phyloP scores from a whole-genome alignment of 2,113 vertebrate genomes.

The Macrotus californicus region DNA sequence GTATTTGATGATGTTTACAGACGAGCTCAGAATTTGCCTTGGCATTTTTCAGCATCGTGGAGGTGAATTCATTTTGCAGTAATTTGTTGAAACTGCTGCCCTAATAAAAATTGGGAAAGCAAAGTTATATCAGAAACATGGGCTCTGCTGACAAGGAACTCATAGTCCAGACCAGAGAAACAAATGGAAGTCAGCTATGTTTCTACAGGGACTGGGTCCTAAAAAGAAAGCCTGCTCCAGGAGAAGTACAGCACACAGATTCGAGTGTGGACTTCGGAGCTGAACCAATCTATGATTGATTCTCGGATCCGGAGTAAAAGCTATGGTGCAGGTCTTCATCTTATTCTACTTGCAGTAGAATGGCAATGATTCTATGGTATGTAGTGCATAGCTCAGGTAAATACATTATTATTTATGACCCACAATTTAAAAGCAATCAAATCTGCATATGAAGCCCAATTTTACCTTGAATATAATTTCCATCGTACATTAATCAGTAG shows the following conservation, averaged over 20 bases:
- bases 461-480: not conserved
- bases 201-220: not conserved
- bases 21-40: not conserved
- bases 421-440: slow-evolving; percentile 2
- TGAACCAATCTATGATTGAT: not conserved
- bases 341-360: not conserved
- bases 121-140: not conserved
- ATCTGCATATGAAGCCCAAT: not conserved
- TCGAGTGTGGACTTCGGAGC: not conserved
- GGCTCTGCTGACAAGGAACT: not conserved
- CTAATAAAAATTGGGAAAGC: not conserved
- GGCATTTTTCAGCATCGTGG: not conserved
- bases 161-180: not conserved
- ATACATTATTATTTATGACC: not conserved
- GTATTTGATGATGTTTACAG: not conserved
- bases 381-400: slow-evolving; percentile 1
- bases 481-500: not conserved
- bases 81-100: not conserved
- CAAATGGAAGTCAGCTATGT: not conserved
- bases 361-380: not conserved
- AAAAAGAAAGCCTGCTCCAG: not conserved
- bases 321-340: not conserved
- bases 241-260: not conserved
- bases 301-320: not conserved
- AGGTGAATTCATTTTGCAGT: not conserved